Conservation (phyloP, 1,140 invertebrate genomes). For the Campodea augens region DNA sequence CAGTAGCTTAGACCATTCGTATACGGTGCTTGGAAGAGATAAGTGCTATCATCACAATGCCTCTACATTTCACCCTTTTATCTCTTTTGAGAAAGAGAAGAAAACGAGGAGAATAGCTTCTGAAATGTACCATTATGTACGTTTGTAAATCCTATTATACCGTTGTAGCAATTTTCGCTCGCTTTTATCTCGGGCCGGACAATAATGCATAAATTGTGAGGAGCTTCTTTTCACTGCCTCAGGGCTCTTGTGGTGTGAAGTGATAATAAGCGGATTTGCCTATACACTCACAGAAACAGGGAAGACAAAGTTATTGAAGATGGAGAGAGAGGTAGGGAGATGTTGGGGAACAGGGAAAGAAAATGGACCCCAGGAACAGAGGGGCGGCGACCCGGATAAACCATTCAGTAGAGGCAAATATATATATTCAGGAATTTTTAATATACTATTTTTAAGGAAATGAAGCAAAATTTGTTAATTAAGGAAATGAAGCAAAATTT, state of each 20-base stretch:
- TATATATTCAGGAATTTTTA: too few relatives aligned
- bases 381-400: too few relatives aligned
- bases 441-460: too few relatives aligned
- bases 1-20: conserved; percentile 6
- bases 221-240: neutral
- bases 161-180: conserved; percentile 3
- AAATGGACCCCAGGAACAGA: too few relatives aligned
- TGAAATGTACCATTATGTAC: conserved; percentile 10
- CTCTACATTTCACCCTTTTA: conserved; percentile 12
- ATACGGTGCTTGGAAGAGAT: conserved; percentile 8
- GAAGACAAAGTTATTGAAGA: too few relatives aligned
- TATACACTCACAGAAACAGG: too few relatives aligned
- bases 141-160: conserved; percentile 12
- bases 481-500: too few relatives aligned
- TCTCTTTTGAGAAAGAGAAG: conserved; percentile 9
- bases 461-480: too few relatives aligned
- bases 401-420: too few relatives aligned
- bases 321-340: too few relatives aligned
- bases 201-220: conserved; percentile 11
- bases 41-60: conserved; percentile 10
- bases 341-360: too few relatives aligned
- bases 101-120: conserved; percentile 7
- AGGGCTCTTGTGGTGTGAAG: neutral
- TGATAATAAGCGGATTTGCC: neutral
- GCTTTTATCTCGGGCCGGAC: conserved; percentile 8